Evolutionary conservation across 2,888 invertebrate genomes (phyloP).

Genomic region (Bombylius discolor): DNA sequence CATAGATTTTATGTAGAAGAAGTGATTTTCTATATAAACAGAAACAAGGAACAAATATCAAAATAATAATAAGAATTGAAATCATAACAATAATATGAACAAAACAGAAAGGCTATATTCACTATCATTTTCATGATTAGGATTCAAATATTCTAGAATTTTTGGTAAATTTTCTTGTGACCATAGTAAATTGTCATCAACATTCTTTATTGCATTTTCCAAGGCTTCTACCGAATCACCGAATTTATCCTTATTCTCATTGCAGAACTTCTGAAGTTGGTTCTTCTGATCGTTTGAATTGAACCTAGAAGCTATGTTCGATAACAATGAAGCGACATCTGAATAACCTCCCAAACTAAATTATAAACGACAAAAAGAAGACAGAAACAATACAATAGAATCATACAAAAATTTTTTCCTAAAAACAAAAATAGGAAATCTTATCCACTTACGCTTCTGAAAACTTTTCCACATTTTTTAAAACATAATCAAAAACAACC

Average conservation of each 20-base stretch:
- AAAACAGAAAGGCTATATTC: too few species aligned
- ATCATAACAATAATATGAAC: too few species aligned
- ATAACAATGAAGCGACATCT: slow-evolving; percentile 26
- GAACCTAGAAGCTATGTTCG: slow-evolving; percentile 28
- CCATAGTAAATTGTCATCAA: slow-evolving; percentile 30
- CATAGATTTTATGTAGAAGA: too few species aligned
- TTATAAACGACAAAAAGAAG: too few species aligned
- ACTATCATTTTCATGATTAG: not conserved
- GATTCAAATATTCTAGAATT: slow-evolving; percentile 21
- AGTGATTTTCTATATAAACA: too few species aligned
- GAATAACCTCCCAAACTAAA: slow-evolving; percentile 28
- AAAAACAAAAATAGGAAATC: too few species aligned
- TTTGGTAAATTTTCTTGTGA: slow-evolving; percentile 18
- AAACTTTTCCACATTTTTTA: slow-evolving; percentile 18
- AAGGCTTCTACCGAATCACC: slow-evolving; percentile 22
- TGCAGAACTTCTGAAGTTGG: slow-evolving; percentile 21
- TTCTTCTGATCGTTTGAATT: slow-evolving; percentile 23
- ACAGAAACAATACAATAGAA: too few species aligned
- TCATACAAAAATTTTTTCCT: too few species aligned
- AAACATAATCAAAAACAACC: slow-evolving; percentile 40
- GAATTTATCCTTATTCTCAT: slow-evolving; percentile 20
- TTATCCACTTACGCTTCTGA: slow-evolving; percentile 29
- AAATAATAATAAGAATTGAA: too few species aligned
- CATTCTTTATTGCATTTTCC: slow-evolving; percentile 22
- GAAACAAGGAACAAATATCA: too few species aligned